These are phyloP conservation scores for Merops nubicus DNA, from an alignment of 2,113 vertebrate species.

Conservation along the genomic window DNA sequence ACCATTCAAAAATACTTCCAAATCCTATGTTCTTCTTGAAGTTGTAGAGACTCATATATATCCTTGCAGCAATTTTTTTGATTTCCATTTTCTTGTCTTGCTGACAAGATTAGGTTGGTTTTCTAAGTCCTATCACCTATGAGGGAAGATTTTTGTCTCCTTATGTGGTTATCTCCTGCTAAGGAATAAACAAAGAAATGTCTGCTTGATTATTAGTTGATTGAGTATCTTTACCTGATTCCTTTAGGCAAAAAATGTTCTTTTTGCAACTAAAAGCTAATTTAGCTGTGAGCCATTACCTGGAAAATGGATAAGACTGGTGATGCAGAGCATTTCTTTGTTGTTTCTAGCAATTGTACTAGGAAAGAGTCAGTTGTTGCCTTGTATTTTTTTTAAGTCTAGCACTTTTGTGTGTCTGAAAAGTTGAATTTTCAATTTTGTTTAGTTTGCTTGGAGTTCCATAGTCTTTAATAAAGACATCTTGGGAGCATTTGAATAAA, in stretches of 20 bases:
- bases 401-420: neutral
- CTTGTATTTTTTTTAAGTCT: neutral
- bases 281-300: neutral
- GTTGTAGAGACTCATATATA: neutral
- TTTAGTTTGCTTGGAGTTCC: neutral
- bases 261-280: constrained; percentile 10
- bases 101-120: neutral
- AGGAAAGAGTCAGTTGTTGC: neutral
- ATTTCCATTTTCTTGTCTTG: neutral
- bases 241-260: constrained; percentile 21
- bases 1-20: neutral
- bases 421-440: neutral
- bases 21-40: neutral
- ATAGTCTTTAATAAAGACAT: neutral
- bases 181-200: neutral
- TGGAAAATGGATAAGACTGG: neutral
- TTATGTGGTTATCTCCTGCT: neutral
- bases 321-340: neutral
- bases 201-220: neutral
- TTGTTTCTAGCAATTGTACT: neutral
- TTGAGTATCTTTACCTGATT: neutral
- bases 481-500: neutral
- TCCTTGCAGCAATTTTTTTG: neutral
- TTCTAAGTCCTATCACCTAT: neutral
- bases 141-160: neutral